A percentile compares a stretch with the other conserved stretches of the same genome.
phyloP scores from a whole-genome alignment of 1,140 invertebrate genomes.

The Zaprionus inermis region DNA sequence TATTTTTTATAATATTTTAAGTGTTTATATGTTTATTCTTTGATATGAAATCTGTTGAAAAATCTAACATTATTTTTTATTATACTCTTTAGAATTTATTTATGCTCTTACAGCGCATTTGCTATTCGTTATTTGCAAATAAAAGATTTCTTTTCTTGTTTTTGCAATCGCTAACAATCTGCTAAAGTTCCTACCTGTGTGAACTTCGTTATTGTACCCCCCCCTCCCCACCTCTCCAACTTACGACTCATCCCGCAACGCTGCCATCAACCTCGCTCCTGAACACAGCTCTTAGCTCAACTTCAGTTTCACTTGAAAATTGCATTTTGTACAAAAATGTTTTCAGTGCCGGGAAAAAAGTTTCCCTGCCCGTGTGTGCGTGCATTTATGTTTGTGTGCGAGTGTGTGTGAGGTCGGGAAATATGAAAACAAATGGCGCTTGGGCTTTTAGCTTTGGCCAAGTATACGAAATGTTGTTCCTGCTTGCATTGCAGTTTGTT shows the following conservation, averaged over 20 bases:
- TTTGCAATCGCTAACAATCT: constrained; percentile 67
- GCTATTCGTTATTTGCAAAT: background rate
- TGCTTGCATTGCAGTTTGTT: constrained; percentile 16
- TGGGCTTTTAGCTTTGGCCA: constrained; percentile 56
- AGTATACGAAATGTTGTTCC: constrained; percentile 55
- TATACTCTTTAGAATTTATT: background rate
- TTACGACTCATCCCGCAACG: background rate
- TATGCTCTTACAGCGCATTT: constrained; percentile 15
- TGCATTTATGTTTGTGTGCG: constrained; percentile 12
- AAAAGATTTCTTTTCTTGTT: constrained; percentile 42
- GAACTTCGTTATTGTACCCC: constrained; percentile 15
- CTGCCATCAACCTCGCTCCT: constrained; percentile 4
- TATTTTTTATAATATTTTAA: background rate
- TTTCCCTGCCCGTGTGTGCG: constrained; percentile 17
- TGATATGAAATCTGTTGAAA: too few species aligned
- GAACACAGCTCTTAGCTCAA: constrained; percentile 32
- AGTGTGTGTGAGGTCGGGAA: constrained; percentile 25
- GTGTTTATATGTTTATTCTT: too few species aligned
- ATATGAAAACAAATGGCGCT: constrained; percentile 77
- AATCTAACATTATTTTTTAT: background rate
- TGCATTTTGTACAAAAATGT: constrained; percentile 76
- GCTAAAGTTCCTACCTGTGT: constrained; percentile 52
- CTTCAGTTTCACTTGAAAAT: constrained; percentile 74
- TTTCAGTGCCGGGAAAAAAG: constrained; percentile 43
- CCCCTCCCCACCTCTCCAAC: background rate